A percentile compares a stretch with the other conserved stretches of the same genome.
phyloP scores from a whole-genome alignment of 2,113 vertebrate genomes.

The Xiphorhynchus elegans region DNA sequence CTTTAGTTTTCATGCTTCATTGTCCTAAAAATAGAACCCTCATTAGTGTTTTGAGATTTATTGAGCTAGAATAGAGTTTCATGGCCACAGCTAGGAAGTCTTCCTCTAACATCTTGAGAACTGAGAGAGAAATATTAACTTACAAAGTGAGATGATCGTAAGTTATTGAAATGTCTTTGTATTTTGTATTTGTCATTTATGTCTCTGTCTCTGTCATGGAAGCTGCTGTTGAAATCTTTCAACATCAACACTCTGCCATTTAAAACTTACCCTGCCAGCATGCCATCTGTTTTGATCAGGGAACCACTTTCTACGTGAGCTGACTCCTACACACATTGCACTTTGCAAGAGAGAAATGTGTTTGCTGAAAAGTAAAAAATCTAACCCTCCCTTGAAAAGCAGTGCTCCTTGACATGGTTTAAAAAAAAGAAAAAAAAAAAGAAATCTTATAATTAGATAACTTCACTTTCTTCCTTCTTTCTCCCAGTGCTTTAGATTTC shows the following conservation, averaged over 20 bases:
- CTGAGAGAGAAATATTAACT: slow-evolving; percentile 6
- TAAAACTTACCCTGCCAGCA: slow-evolving; percentile 72
- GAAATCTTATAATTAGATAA: background rate
- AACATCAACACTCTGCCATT: slow-evolving; percentile 73
- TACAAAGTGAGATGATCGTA: background rate
- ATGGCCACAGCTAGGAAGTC: background rate
- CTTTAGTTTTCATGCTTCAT: background rate
- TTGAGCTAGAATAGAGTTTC: background rate
- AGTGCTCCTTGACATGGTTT: background rate
- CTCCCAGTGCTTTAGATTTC: background rate
- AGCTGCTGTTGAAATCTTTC: slow-evolving; percentile 72
- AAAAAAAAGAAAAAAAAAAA: background rate
- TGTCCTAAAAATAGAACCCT: slow-evolving; percentile 46
- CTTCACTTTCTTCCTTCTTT: background rate
- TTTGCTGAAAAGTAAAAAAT: slow-evolving; percentile 45
- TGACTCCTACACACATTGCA: slow-evolving; percentile 64
- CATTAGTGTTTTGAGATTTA: slow-evolving; percentile 10
- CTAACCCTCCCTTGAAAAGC: slow-evolving; percentile 5
- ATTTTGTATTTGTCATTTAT: slow-evolving; percentile 68
- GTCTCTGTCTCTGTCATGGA: slow-evolving; percentile 68
- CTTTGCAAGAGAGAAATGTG: slow-evolving; percentile 48
- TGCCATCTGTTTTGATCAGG: slow-evolving; percentile 73
- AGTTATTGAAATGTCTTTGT: slow-evolving; percentile 66
- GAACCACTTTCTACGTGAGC: slow-evolving; percentile 72
- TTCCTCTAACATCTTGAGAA: background rate